Evolutionary conservation across 2,888 invertebrate species (phyloP).

Genomic region (Cryptops parisi): DNA sequence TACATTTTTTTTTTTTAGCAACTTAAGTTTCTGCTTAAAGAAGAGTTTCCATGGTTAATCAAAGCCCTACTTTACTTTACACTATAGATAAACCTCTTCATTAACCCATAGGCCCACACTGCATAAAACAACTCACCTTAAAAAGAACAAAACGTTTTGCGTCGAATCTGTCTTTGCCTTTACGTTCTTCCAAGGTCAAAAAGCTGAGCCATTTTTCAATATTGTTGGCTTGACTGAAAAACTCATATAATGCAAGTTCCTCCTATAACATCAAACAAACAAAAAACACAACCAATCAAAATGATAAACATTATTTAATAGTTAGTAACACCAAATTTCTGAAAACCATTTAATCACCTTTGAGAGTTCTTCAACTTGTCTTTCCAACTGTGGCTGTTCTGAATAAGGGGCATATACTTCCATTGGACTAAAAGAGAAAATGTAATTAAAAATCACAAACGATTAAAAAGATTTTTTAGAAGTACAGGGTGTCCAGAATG

Average conservation of each 20-base stretch:
- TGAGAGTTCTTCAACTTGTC: constrained; percentile 40
- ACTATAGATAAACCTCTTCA: too few relatives aligned
- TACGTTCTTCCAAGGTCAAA: constrained; percentile 69
- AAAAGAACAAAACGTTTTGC: constrained; percentile 51
- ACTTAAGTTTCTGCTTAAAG: too few relatives aligned
- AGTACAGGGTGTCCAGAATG: too few relatives aligned
- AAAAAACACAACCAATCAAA: too few relatives aligned
- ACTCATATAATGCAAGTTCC: constrained; percentile 49
- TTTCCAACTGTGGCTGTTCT: constrained; percentile 47
- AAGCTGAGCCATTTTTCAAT: constrained; percentile 54
- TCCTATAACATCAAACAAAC: constrained; percentile 24
- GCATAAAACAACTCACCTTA: constrained; percentile 50
- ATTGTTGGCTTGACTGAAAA: constrained; percentile 50
- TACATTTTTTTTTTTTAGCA: neutral
- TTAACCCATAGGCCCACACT: too few relatives aligned
- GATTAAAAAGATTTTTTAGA: too few relatives aligned
- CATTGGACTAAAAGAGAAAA: constrained; percentile 34
- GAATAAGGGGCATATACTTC: constrained; percentile 49
- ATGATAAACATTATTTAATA: too few relatives aligned
- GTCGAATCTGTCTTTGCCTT: constrained; percentile 67
- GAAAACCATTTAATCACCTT: too few relatives aligned
- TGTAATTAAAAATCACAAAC: neutral
- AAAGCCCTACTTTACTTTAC: too few relatives aligned
- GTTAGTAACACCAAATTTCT: too few relatives aligned
- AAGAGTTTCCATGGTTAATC: too few relatives aligned